These are phyloP conservation scores for Cyprinus carpio DNA, from an alignment of 2,113 vertebrate genomes.

Conservation along the genomic window DNA sequence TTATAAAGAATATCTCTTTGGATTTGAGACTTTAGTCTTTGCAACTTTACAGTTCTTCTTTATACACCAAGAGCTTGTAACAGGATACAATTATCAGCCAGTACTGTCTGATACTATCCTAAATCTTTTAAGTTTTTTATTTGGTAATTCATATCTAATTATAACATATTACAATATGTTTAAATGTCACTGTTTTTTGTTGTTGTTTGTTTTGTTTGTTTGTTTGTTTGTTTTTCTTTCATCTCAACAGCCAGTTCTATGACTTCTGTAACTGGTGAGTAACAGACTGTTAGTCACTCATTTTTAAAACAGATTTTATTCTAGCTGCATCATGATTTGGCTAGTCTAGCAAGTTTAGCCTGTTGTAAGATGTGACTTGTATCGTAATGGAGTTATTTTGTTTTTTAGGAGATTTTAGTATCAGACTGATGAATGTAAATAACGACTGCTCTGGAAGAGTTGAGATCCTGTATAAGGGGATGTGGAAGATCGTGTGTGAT, in stretches of 20 bases:
- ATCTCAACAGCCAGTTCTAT: conserved; percentile 12
- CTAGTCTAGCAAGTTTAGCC: not conserved
- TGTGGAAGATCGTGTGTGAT: conserved; percentile 8
- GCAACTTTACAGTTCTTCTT: no score
- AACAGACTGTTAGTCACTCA: not conserved
- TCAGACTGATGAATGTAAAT: conserved; percentile 51
- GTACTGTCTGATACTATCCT: no score
- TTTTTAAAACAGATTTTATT: not conserved
- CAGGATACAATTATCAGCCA: no score
- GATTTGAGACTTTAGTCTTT: no score
- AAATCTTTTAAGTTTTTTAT: not conserved
- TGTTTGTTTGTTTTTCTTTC: not conserved
- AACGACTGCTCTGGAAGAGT: conserved; percentile 62
- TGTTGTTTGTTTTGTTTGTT: no score
- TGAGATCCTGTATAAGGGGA: conserved; percentile 19
- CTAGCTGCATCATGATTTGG: not conserved
- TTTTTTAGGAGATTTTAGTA: not conserved
- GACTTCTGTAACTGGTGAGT: not conserved
- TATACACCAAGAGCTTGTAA: no score
- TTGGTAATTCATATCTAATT: not conserved
- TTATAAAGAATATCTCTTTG: no score
- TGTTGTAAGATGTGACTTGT: not conserved
- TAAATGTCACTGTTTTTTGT: not conserved
- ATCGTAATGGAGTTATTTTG: conserved; percentile 25
- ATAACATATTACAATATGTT: conserved; percentile 3